These are phyloP conservation scores for Elmis aenea DNA, from an alignment of 2,888 invertebrate species.

Conservation along the genomic window DNA sequence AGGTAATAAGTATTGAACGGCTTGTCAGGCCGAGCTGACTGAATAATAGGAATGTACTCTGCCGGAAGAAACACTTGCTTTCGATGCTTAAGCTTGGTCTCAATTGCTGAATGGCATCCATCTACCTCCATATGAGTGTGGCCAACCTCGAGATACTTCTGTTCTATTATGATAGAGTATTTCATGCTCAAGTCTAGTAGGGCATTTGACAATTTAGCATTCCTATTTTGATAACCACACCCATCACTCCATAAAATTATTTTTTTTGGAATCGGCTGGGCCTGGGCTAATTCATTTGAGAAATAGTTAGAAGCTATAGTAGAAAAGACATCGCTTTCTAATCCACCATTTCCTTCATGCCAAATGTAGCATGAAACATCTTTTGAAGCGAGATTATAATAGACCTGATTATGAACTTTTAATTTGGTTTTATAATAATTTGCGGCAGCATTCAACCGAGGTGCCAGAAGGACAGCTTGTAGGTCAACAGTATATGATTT, in stretches of 20 bases:
- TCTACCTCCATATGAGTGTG: slow-evolving; percentile 29
- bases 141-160: slow-evolving; percentile 3
- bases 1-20: slow-evolving; percentile 1
- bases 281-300: slow-evolving; percentile 1
- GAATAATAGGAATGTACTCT: slow-evolving; percentile 13
- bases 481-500: slow-evolving; percentile 27
- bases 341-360: slow-evolving; percentile 24
- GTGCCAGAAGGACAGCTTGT: slow-evolving; percentile 29
- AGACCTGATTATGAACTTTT: slow-evolving; percentile 26
- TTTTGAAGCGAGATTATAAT: slow-evolving; percentile 20
- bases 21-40: not conserved
- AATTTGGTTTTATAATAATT: slow-evolving; percentile 30
- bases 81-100: slow-evolving; percentile 13
- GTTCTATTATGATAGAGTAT: slow-evolving; percentile 8
- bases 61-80: slow-evolving; percentile 22
- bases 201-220: slow-evolving; percentile 1
- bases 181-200: slow-evolving; percentile 17
- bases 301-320: slow-evolving; percentile 13
- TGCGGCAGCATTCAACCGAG: slow-evolving; percentile 23
- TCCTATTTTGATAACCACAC: slow-evolving; percentile 11
- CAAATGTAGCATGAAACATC: slow-evolving; percentile 25
- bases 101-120: slow-evolving; percentile 18
- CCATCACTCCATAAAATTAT: slow-evolving; percentile 12
- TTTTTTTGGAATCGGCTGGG: not conserved
- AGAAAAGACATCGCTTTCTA: slow-evolving; percentile 24